Evolutionary conservation across 1,140 invertebrate species (phyloP).

Genomic region (Trachymyrmex septentrionalis): DNA sequence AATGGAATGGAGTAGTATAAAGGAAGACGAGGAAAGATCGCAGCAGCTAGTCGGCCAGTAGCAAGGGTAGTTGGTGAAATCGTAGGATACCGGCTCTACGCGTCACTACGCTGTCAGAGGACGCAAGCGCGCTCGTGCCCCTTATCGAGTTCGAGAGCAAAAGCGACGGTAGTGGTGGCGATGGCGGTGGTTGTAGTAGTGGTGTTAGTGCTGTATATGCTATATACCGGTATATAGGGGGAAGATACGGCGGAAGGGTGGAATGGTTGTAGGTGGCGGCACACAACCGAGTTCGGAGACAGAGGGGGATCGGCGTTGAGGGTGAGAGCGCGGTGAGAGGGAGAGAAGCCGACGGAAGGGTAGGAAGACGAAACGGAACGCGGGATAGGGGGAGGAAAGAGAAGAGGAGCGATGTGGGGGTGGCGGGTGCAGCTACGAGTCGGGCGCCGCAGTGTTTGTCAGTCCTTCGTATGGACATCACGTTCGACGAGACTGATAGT

Average conservation of each 20-base stretch:
- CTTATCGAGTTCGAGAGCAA: conserved; percentile 85
- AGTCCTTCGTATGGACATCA: conserved; percentile 81
- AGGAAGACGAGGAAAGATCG: conserved; percentile 66
- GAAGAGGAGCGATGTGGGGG: conserved; percentile 67
- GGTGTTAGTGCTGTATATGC: conserved; percentile 22
- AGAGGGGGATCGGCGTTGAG: conserved; percentile 48
- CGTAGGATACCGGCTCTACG: conserved; percentile 74
- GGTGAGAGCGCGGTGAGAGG: conserved; percentile 15
- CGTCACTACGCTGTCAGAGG: conserved; percentile 72
- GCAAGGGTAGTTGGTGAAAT: conserved; percentile 78
- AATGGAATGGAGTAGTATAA: conserved; percentile 57
- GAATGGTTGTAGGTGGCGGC: conserved; percentile 72
- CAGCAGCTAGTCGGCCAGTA: conserved; percentile 59
- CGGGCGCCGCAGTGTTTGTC: conserved; percentile 81
- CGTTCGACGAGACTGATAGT: conserved; percentile 75
- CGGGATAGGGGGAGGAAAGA: conserved; percentile 38
- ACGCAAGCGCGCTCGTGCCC: conserved; percentile 79
- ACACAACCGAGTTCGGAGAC: conserved; percentile 64
- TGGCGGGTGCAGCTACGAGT: conserved; percentile 76
- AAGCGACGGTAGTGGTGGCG: conserved; percentile 75
- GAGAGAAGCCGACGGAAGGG: conserved; percentile 43
- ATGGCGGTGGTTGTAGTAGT: conserved; percentile 20
- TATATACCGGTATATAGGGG: conserved; percentile 38
- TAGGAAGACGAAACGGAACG: conserved; percentile 52
- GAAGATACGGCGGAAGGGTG: conserved; percentile 55